Base-by-base conservation (phyloP, 1,140 invertebrate genomes). In the Rhopalosiphum padi region DNA sequence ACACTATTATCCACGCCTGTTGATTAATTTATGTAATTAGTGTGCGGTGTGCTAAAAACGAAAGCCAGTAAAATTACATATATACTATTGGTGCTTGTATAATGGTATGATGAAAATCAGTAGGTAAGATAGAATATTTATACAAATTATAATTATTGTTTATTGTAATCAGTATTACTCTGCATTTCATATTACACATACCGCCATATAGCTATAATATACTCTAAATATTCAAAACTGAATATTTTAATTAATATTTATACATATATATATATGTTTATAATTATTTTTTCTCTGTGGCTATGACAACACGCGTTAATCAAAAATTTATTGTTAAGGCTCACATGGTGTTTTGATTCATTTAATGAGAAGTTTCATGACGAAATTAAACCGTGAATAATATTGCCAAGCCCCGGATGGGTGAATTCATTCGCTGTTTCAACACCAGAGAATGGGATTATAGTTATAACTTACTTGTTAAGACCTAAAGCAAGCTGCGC, bases 1-100 rank as follows among this genome's bases (percentile, higher is more conserved):
- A 88, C 86, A 53, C 46, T 53, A 89, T 89, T 89, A 55, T 53
- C 35, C 35, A 89, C 35, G 35, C 48, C 51, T 89, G 37, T 89
- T 89, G 48, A 89, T 55, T 25, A 89, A 55, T 55, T 37, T 55
- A 55, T 55, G 48, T 41, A 53, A 55, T 89, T 55, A 55, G 15
- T 55, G 6, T 55, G 35, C 43, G 41, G n/a, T 53, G 51, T n/a
- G 35, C 41, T 21, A 30, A 87, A 43, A 46, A 87, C 6, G 85
- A 87, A 46, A 46, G 37, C 83, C 37, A 41, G 41, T 85, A 43
- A 85, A 85, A 85, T 85, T 30, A 11, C 23, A 41, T 43, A 41
- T 43, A 43, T 23, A 7, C 41, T 85, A 87, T 87, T 15, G 83
- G 9, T 43, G 37, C 25, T 41, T 30, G 30, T n/a, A 87, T 46